A percentile compares a stretch with the other conserved stretches of the same genome.
Conservation (phyloP, 2,113 vertebrate genomes). For the Odontesthes bonariensis region DNA sequence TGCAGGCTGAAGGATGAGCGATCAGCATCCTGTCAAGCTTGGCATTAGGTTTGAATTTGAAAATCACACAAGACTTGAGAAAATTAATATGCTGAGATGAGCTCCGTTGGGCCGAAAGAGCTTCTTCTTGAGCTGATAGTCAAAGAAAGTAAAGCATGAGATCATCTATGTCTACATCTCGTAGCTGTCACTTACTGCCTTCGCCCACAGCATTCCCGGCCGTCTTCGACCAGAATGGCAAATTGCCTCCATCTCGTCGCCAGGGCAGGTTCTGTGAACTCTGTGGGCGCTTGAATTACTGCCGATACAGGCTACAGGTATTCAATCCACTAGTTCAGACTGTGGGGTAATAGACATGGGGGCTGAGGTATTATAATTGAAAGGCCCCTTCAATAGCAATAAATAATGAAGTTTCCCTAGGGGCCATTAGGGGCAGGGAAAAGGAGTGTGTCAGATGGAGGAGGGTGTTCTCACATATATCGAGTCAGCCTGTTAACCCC, state of each 20-base stretch:
- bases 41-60: constrained; percentile 48
- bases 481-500: constrained; percentile 64
- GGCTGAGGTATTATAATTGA: constrained; percentile 72
- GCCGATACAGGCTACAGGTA: constrained; percentile 45
- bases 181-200: constrained; percentile 38
- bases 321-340: constrained; percentile 54
- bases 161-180: constrained; percentile 34
- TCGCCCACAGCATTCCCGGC: not conserved
- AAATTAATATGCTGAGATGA: constrained; percentile 54
- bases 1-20: constrained; percentile 39
- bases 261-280: constrained; percentile 45
- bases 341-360: constrained; percentile 47
- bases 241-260: constrained; percentile 51
- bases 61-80: constrained; percentile 47
- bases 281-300: constrained; percentile 52
- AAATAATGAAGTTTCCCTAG: constrained; percentile 73
- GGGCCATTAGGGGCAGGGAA: constrained; percentile 51
- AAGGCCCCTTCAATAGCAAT: constrained; percentile 71
- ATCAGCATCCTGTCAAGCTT: constrained; percentile 67
- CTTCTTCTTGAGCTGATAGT: constrained; percentile 11
- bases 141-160: constrained; percentile 4
- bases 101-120: constrained; percentile 20
- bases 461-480: constrained; percentile 54
- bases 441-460: constrained; percentile 37
- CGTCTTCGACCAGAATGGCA: constrained; percentile 26